Base-by-base conservation (phyloP, 2,888 invertebrate species). In the Theristus sp. region DNA sequence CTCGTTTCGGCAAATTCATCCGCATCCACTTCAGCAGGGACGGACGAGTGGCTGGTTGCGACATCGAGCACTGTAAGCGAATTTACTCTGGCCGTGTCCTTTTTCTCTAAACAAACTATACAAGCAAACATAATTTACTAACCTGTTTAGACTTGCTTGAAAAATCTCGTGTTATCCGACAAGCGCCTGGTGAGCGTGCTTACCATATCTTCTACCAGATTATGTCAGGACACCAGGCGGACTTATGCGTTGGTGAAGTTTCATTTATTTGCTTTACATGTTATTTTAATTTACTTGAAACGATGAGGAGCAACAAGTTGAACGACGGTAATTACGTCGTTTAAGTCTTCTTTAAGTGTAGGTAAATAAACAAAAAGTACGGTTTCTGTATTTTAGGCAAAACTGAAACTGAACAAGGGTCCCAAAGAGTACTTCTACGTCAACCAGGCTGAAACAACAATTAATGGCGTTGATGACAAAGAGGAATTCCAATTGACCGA, bases 1-100 rank as follows among this genome's bases (percentile, higher is more conserved):
- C 96, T 69, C 91, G 96, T 85, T 98, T 98, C 88, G 96, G 93
- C 86, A 98, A 98, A 87, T 98, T 98, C 86, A 98, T 98, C 83
- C 90, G 98, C 84, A 98, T 98, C 79, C 98, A 99, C 81, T 98
- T 98, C 82, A 94, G 94, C 69, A 89, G 91, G 71, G 85, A 87
- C 80, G 96, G 94, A 78, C 96, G 96, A 85, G 82, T 96, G 81
- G 94, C 96, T 78, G 96, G 96, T 83, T 94, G 94, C 81, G 96
- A 98, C 81, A 96, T 98, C 80, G 96, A 98, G 81, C 91, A 93
- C 74, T 98, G 94, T 94, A 83, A 88, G 91, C 84, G 31, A 17
- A 17, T 38, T 6, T 38, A 17, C 6, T 38, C 38, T 13, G 17
- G 38, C 38, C 17, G 38, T 13, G 6, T 26, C 2, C 6, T 52